phyloP scores from a whole-genome alignment of 2,113 vertebrate genomes.

The Ceyx margarethae region DNA sequence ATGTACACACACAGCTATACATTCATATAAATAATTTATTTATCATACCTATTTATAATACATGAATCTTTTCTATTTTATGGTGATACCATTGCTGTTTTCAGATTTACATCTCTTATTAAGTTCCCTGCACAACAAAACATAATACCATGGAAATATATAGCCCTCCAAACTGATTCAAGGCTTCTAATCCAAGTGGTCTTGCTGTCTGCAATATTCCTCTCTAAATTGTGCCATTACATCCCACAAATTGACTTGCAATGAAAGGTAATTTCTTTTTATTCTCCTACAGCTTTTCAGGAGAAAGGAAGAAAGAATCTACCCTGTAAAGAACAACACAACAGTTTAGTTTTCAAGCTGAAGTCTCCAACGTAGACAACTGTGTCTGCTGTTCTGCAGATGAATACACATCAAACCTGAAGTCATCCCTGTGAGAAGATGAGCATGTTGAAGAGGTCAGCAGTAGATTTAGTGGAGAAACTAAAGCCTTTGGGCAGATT shows the following conservation, averaged over 20 bases:
- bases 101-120: conserved; percentile 72
- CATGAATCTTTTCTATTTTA: conserved; percentile 76
- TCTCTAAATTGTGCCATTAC: conserved; percentile 43
- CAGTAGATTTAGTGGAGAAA: not conserved
- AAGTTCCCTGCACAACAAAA: conserved; percentile 53
- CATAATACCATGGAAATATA: not conserved
- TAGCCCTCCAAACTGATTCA: conserved; percentile 21
- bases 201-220: conserved; percentile 41
- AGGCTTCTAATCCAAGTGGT: conserved; percentile 44
- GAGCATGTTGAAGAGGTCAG: not conserved
- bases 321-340: not conserved
- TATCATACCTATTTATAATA: conserved; percentile 75
- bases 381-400: not conserved
- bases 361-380: not conserved
- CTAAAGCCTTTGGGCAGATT: not conserved
- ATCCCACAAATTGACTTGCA: conserved; percentile 62
- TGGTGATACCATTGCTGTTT: conserved; percentile 46
- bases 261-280: conserved; percentile 57
- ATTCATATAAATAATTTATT: conserved; percentile 73
- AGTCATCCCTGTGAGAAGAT: not conserved
- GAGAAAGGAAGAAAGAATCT: not conserved
- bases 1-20: conserved; percentile 9
- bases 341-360: not conserved
- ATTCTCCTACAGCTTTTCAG: conserved; percentile 6
- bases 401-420: not conserved